Evolutionary conservation across 2,797 vertebrate genomes (phyloP), one percentile per base, ranked within the genome.

Genomic region (Simalia tracyae): DNA sequence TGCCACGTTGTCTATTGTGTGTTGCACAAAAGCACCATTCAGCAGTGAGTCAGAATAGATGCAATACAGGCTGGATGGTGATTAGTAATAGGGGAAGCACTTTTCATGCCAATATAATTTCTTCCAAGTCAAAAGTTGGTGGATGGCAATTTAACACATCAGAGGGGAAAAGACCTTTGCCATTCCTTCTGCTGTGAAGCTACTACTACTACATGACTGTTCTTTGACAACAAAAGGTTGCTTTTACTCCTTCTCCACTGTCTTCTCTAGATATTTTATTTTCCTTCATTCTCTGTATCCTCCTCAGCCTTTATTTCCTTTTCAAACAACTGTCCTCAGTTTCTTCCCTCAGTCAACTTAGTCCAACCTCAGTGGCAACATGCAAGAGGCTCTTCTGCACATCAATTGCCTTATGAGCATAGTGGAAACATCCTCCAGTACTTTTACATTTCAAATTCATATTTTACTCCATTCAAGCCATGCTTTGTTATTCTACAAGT

Each of bases 381-480:
- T 19, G 36, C 36, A 72, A 36, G 68, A 36, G 36, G 2, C 68
- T 72, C 19, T 36, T 31, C 31, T 8, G 2, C 68, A 72, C 36
- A 22, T 76, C 36, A 76, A 42, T 42, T 76, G 72, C 72, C 36
- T 42, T 72, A 60, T 50, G 36, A n/a, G 46, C 56, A 50, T 24
- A 91, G 57, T 72, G 46, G 10, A 94, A 93, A 63, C 10, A 90
- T 26, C 31, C 64, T 91, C 10, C 87, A 93, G 88, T 12, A 90
- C 1, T 87, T 1, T 72, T 89, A 92, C 26, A 89, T 90, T 90
- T 93, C 22, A 28, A 93, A 46, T 22, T 95, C 84, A n/a, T 88
- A 81, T 93, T 92, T 95, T 88, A 89, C 1, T 72, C 56, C 92
- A 84, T 61, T 90, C 66, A 93, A 92, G 22, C 72, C 59, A 59